Conservation (phyloP, 2,888 invertebrate species). For the Drosophila maculinotata region DNA sequence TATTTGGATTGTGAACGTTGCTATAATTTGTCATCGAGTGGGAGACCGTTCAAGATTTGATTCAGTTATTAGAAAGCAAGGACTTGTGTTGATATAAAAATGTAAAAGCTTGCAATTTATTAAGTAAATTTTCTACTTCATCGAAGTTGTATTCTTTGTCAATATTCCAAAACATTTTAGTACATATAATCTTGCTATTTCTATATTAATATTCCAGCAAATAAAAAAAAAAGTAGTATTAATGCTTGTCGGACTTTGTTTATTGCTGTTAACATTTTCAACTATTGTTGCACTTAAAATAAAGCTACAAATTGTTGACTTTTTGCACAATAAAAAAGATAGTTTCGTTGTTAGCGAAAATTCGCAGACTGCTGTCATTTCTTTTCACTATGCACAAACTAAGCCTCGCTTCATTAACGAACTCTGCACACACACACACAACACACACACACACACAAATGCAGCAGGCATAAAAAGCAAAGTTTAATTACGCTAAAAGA, state of each 20-base stretch:
- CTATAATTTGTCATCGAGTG: conserved; percentile 48
- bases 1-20: conserved; percentile 37
- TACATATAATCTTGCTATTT: too few species aligned
- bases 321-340: background rate
- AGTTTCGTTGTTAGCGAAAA: background rate
- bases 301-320: too few species aligned
- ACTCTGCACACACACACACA: background rate
- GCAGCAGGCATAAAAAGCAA: conserved; percentile 39
- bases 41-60: background rate
- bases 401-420: conserved; percentile 16
- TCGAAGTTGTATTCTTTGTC: background rate
- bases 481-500: conserved; percentile 72
- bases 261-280: too few species aligned
- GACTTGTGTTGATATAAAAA: too few species aligned
- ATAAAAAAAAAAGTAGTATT: too few species aligned
- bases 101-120: too few species aligned
- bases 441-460: conserved; percentile 8
- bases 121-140: background rate
- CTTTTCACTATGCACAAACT: background rate
- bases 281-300: too few species aligned
- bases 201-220: too few species aligned
- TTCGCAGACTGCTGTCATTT: too few species aligned
- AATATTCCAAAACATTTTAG: background rate
- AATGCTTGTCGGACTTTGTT: too few species aligned
- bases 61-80: background rate